Percentiles rank a stretch among this genome's conserved stretches.
Conservation (phyloP, 2,797 vertebrate genomes). For the Hypotaenidia okinawae region DNA sequence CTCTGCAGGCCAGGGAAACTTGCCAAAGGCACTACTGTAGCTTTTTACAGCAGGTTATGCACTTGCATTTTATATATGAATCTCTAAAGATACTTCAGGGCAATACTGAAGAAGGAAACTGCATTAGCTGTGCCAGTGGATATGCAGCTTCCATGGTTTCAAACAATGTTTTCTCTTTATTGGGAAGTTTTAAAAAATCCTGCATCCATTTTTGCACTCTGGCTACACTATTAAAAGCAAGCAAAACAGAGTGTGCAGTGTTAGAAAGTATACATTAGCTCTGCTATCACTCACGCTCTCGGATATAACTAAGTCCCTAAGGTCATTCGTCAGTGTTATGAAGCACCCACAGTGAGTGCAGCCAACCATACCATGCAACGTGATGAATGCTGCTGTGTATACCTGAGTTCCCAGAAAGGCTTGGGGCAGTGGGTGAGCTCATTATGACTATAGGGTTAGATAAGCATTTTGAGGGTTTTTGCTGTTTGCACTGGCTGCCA, state of each 20-base stretch:
- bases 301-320: background rate
- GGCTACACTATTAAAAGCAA: background rate
- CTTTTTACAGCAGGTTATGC: background rate
- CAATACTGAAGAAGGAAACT: background rate
- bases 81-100: background rate
- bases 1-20: background rate
- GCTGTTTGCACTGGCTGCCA: background rate
- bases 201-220: background rate
- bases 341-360: background rate
- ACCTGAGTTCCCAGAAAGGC: background rate
- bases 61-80: background rate
- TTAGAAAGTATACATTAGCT: background rate
- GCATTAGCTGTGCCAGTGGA: background rate
- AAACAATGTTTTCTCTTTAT: background rate
- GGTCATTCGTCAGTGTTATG: background rate
- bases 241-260: background rate
- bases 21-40: background rate
- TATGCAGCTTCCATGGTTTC: background rate
- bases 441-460: background rate
- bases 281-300: background rate
- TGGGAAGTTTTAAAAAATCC: background rate
- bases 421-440: background rate
- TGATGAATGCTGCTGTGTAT: fast-evolving
- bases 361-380: fast-evolving
- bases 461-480: background rate